Percentiles rank a stretch among this genome's conserved stretches.
phyloP scores from a whole-genome alignment of 2,888 invertebrate genomes.

The Adela reaumurella region DNA sequence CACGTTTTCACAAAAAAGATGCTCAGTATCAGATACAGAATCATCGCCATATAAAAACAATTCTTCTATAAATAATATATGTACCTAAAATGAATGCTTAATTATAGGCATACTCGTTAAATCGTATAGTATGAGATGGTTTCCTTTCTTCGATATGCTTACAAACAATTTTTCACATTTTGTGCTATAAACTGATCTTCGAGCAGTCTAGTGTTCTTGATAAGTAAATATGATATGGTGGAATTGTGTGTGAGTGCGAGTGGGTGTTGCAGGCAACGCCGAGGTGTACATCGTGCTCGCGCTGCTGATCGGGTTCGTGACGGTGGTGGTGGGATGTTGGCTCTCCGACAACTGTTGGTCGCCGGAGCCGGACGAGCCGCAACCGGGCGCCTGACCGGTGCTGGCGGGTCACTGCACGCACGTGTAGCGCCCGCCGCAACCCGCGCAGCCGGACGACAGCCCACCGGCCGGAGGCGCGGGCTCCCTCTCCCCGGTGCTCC shows the following conservation, averaged over 20 bases:
- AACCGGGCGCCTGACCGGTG: conserved; percentile 68
- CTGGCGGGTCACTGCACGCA: conserved; percentile 60
- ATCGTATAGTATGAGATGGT: too few relatives aligned
- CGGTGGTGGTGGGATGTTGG: conserved; percentile 74
- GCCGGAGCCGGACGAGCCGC: conserved; percentile 65
- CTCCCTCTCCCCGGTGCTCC: conserved; percentile 8
- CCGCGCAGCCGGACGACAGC: conserved; percentile 27
- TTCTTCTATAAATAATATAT: too few relatives aligned
- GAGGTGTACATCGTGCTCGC: conserved; percentile 73
- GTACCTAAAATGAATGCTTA: too few relatives aligned
- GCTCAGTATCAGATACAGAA: too few relatives aligned
- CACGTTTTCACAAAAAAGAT: too few relatives aligned
- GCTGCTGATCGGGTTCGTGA: conserved; percentile 67
- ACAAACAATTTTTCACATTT: too few relatives aligned
- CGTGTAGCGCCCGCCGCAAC: conserved; percentile 52
- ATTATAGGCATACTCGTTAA: too few relatives aligned
- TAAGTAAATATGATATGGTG: background rate
- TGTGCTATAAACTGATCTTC: too few relatives aligned
- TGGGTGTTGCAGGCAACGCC: conserved; percentile 59
- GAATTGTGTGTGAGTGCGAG: too few relatives aligned
- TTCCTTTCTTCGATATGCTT: too few relatives aligned
- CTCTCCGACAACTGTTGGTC: conserved; percentile 77
- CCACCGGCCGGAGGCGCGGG: conserved; percentile 21
- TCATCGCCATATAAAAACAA: too few relatives aligned
- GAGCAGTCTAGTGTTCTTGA: background rate